Conservation (phyloP, 2,113 vertebrate species). For the Hyperoodon ampullatus region DNA sequence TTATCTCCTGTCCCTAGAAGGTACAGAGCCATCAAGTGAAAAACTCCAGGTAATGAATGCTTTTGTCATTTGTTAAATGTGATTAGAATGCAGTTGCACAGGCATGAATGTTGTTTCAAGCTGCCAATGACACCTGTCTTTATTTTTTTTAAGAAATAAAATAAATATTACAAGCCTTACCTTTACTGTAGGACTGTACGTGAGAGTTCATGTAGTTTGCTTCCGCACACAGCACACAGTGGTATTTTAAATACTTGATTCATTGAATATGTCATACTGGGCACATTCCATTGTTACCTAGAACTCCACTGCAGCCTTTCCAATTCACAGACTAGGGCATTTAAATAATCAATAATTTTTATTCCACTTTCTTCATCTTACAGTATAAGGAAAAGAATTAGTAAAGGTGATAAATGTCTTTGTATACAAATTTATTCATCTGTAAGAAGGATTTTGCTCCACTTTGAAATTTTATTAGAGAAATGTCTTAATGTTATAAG, state of each 20-base stretch:
- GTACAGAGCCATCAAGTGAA: conserved; percentile 70
- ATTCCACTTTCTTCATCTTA: neutral
- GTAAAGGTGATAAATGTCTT: neutral
- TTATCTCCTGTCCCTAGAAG: conserved; percentile 84
- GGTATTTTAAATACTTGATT: conserved; percentile 62
- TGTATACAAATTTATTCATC: neutral
- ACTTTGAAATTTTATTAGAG: neutral
- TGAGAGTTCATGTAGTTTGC: conserved; percentile 58
- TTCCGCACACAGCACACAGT: conserved; percentile 29
- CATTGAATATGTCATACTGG: conserved; percentile 31
- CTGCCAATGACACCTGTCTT: conserved; percentile 77
- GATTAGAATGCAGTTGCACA: conserved; percentile 73
- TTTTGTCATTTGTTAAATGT: conserved; percentile 78
- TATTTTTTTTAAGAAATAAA: conserved; percentile 57
- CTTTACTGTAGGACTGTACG: conserved; percentile 46
- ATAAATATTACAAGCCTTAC: conserved; percentile 65
- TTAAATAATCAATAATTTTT: neutral
- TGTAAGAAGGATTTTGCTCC: neutral
- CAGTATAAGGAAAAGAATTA: neutral
- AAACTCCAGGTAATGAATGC: conserved; percentile 65
- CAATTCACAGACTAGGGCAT: neutral
- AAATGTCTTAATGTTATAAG: neutral
- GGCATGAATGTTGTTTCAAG: conserved; percentile 73
- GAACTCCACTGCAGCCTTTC: neutral
- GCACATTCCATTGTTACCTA: neutral